Evolutionary conservation across 1,140 invertebrate species (phyloP).

Genomic region (Drosophila ercepeae): DNA sequence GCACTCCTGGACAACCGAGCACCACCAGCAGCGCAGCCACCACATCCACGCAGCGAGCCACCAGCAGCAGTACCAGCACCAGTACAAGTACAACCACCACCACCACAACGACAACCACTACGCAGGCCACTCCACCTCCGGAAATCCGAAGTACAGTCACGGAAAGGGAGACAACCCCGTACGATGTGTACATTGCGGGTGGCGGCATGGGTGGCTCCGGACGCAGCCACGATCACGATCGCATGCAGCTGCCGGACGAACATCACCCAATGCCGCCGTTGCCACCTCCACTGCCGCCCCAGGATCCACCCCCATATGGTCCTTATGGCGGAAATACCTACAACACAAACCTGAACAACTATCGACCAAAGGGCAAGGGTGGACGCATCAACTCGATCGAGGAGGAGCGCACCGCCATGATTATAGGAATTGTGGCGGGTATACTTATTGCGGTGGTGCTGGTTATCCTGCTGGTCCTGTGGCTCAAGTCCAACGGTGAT

Average conservation of each 20-base stretch:
- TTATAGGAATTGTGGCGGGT: constrained; percentile 95
- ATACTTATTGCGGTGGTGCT: constrained; percentile 96
- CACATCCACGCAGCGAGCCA: constrained; percentile 55
- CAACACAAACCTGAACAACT: constrained; percentile 70
- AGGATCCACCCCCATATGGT: constrained; percentile 69
- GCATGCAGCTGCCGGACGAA: constrained; percentile 64
- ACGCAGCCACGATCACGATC: constrained; percentile 55
- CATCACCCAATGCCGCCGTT: constrained; percentile 81
- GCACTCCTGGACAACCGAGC: constrained; percentile 41
- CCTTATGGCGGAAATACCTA: constrained; percentile 77
- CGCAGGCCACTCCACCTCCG: constrained; percentile 59
- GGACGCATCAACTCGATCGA: constrained; percentile 89
- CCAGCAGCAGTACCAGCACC: constrained; percentile 49
- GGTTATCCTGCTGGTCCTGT: constrained; percentile 94
- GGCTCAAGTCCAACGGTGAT: constrained; percentile 92
- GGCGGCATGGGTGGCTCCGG: constrained; percentile 35
- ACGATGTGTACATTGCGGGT: constrained; percentile 53
- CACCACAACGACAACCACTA: constrained; percentile 65
- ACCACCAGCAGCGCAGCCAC: constrained; percentile 48
- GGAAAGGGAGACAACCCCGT: constrained; percentile 73
- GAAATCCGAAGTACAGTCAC: constrained; percentile 68
- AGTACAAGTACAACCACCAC: constrained; percentile 49
- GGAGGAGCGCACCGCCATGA: constrained; percentile 89
- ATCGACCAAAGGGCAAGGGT: constrained; percentile 84
- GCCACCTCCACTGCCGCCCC: constrained; percentile 59